Evolutionary conservation across 1,140 invertebrate species (phyloP), one percentile per base, ranked within the genome.

Genomic region (Bombus balteatus): DNA sequence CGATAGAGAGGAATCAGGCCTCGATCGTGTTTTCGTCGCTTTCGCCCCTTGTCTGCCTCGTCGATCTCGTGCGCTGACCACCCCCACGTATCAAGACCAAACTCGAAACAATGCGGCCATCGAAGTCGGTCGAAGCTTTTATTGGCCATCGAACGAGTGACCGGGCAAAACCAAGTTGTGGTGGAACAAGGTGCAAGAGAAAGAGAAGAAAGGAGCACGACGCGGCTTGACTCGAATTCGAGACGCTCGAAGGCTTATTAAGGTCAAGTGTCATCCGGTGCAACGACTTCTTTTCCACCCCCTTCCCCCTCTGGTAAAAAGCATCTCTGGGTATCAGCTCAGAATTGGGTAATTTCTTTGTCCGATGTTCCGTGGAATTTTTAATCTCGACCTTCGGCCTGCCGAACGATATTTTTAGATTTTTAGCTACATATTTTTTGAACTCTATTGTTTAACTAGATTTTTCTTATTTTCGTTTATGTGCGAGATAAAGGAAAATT

Each of bases 191-290:
- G 2, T 34, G 15, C 2, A 32, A 15, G 25, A n/a, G 13, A 2
- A 12, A 43, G 13, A 73, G n/a, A 5, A 22, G 8, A 41, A 53
- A 59, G 32, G 41, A 57, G 47, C 41, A n/a, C 65, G 32, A 57
- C 76, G 59, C 59, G 37, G 84, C 83, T 77, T 41, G 68, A 85
- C 77, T 89, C 89, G 71, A 81, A 85, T 87, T 87, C 85, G 81
- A 83, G 73, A 90, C 83, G 91, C 92, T 93, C 93, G 92, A 93
- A 93, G 87, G 79, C 90, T 94, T 93, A 94, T 94, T 94, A 93
- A 93, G 93, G 93, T 92, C 93, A 94, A 93, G 93, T 92, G 87
- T 92, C 92, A 88, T 88, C 43, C 62, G 83, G 83, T 65, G 84
- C 87, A 84, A 86, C 84, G 83, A 80, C 83, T 59, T 84, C 22